Conservation (phyloP, 2,113 vertebrate species). For the Glareola pratincola region DNA sequence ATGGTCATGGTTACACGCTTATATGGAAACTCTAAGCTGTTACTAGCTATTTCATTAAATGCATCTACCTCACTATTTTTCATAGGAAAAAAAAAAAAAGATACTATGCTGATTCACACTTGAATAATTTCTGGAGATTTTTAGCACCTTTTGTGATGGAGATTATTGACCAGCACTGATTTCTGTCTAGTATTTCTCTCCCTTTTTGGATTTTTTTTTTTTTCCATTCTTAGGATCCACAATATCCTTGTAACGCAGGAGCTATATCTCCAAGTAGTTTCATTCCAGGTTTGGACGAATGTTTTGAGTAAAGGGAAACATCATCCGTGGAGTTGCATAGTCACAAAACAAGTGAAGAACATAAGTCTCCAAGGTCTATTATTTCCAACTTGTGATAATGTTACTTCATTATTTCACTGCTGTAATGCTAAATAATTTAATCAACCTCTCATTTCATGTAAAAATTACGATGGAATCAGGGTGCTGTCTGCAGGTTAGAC, state of each 20-base stretch:
- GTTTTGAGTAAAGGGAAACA: background rate
- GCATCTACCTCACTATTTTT: background rate
- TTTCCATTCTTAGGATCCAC: fast-evolving
- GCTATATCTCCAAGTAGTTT: background rate
- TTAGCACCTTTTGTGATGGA: background rate
- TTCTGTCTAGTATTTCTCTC: background rate
- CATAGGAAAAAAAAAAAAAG: fast-evolving
- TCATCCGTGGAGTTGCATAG: background rate
- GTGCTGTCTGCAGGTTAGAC: background rate
- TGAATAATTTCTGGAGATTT: background rate
- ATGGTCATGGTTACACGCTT: background rate
- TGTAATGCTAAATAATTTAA: background rate
- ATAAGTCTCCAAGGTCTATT: background rate
- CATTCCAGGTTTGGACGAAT: background rate
- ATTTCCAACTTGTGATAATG: background rate
- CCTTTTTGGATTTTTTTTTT: background rate
- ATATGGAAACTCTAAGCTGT: background rate
- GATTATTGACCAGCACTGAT: background rate
- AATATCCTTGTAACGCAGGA: background rate
- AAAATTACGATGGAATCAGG: background rate
- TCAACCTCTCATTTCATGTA: background rate
- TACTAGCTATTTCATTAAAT: background rate
- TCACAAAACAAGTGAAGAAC: background rate
- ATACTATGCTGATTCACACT: background rate
- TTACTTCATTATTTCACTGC: background rate